Percentiles rank a stretch among this genome's conserved stretches.
phyloP scores from a whole-genome alignment of 2,888 invertebrate species.

The Cryptophagus acutangulus region DNA sequence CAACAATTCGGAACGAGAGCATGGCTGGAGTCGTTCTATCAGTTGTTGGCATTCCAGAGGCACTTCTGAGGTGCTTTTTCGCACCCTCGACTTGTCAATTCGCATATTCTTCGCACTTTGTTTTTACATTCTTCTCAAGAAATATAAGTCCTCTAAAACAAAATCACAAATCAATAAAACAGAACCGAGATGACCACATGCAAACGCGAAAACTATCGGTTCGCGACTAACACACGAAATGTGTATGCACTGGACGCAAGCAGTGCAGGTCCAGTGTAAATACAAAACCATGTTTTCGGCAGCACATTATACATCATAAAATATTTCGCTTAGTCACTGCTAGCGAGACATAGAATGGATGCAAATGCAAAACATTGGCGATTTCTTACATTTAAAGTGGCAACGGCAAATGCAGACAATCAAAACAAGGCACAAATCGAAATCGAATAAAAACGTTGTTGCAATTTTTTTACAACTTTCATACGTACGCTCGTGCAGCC shows the following conservation, averaged over 20 bases:
- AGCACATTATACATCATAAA: constrained; percentile 2
- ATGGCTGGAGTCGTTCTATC: constrained; percentile 66
- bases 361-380: too few relatives aligned
- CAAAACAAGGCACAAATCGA: constrained; percentile 1
- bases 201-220: constrained; percentile 4
- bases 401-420: too few relatives aligned
- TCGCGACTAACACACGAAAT: too few relatives aligned
- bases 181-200: neutral
- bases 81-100: constrained; percentile 73
- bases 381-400: too few relatives aligned
- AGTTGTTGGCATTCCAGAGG: constrained; percentile 71
- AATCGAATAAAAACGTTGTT: constrained; percentile 19
- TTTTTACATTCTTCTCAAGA: constrained; percentile 1
- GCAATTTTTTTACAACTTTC: constrained; percentile 26
- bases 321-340: constrained; percentile 15
- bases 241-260: too few relatives aligned
- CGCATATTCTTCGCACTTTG: constrained; percentile 55
- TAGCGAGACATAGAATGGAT: too few relatives aligned
- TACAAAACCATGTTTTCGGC: neutral
- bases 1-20: constrained; percentile 60
- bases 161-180: constrained; percentile 9
- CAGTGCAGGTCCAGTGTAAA: too few relatives aligned
- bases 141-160: constrained; percentile 12
- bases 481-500: constrained; percentile 36
- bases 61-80: constrained; percentile 80